Base-by-base conservation (phyloP, 1,140 invertebrate species). In the Aphis gossypii region DNA sequence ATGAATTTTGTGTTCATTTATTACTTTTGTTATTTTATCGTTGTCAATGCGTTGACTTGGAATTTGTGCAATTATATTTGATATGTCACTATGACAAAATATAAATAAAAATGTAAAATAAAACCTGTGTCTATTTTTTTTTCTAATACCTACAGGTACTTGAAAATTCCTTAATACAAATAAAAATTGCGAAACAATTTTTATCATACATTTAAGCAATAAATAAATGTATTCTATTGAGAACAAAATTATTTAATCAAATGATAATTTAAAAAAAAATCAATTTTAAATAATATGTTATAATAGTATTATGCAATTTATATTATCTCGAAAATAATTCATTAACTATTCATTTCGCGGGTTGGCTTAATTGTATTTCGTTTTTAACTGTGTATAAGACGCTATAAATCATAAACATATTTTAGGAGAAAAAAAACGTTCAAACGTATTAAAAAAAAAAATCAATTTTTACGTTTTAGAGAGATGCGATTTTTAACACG, bases 71-170 rank as follows among this genome's bases (percentile, higher is more conserved):
- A 76, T 76, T 76, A n/a, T 76, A n/a, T 76, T 76, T 76, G n/a
- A 76, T 14, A 6, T n/a, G 14, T 76, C n/a, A 9, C 1, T n/a
- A 30, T 5, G 60, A n/a, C 11, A 35, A 76, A 76, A 35, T 76
- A 76, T 76, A 18, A 68, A n/a, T n/a, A 68, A n/a, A 68, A 68
- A 68, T 68, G 60, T 68, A n/a, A 76, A 76, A 68, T 68, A 68
- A 5, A 76, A 76, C 30, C 18, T 60, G 25, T 68, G 60, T 68
- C 30, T 68, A 14, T 35, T 54, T 54, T 54, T 54, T 35, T n/a
- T 76, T 0, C 60, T 14, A 9, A 68, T 3, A 68, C 56, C 8
- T 14, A 51, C 14, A 18, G 2, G 11, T 68, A 68, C 4, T 68
- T 30, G 60, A 6, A n/a, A 68, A 68, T n/a, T n/a, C 11, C 11